Evolutionary conservation across 2,113 vertebrate genomes (phyloP), one percentile per base, ranked within the genome.

Genomic region (Campylomormyrus numenius): DNA sequence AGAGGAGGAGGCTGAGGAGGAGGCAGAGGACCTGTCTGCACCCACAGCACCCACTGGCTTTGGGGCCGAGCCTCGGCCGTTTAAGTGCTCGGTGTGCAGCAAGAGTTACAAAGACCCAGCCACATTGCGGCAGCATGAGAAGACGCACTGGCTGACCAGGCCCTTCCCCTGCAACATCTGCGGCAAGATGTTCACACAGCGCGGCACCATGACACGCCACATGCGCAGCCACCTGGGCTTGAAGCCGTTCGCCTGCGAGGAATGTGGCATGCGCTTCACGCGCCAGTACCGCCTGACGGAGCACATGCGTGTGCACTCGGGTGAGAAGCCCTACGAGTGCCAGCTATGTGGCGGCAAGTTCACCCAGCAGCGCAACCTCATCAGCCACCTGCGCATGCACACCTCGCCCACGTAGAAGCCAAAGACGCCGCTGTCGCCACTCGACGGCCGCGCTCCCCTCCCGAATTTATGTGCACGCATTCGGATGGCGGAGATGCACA

Each of bases 241-340:
- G 89, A 98, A 98, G 94, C 97, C 97, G 86, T 98, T 97, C 8
- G 97, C 97, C 90, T 98, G 97, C 0, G 97, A 97, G 62, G 97
- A 98, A 94, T 98, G 97, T 45, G 97, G 97, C 94, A 98, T 98
- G 97, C 97, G 97, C 93, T 98, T 98, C 93, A 98, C 97, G 15
- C 96, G 97, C 92, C 97, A 98, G 95, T 98, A 98, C 94, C 97
- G 97, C 92, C 96, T 98, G 92, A 97, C 97, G 0, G 97, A 98
- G 96, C 97, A 98, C 95, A 97, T 97, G 97, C 97, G 97, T 5
- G 97, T 98, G 93, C 97, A 98, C 96, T 98, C 97, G 86, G 97
- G 97, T 84, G 97, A 98, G 95, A 98, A 98, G 95, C 97, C 97
- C 93, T 98, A 98, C 56, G 97, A 97, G 96, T 98, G 97, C 96